These are phyloP conservation scores for Rhynchomys soricoides DNA, from an alignment of 2,113 vertebrate genomes.

Conservation along the genomic window DNA sequence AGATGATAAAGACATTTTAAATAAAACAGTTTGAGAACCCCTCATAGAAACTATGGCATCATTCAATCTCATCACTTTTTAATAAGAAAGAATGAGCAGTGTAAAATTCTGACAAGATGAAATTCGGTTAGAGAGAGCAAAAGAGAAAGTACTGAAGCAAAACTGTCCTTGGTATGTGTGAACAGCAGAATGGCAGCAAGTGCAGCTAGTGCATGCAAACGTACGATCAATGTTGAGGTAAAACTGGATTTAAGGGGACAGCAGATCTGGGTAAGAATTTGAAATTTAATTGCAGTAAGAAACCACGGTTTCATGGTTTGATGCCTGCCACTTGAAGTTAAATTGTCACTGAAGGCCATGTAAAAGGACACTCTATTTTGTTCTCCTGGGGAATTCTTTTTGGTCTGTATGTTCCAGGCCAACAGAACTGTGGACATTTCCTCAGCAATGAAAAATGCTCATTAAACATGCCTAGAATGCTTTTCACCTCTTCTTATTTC, in stretches of 20 bases:
- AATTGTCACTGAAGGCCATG: neutral
- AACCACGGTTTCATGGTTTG: neutral
- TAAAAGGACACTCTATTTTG: neutral
- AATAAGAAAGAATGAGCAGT: neutral
- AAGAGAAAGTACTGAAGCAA: neutral
- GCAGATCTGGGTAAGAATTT: neutral
- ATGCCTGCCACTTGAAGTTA: slow-evolving; percentile 4
- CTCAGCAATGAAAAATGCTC: neutral
- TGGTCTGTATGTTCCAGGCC: too few relatives aligned
- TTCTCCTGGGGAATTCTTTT: neutral
- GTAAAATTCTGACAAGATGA: neutral
- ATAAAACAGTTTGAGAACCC: neutral
- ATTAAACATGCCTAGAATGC: neutral
- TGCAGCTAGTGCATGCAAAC: neutral
- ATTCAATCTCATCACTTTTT: neutral
- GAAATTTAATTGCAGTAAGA: neutral
- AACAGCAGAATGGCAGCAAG: neutral
- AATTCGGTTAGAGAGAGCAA: neutral
- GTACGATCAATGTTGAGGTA: neutral
- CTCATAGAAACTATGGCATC: neutral
- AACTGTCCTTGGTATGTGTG: neutral
- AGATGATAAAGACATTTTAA: neutral
- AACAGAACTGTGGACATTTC: too few relatives aligned
- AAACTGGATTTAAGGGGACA: neutral
- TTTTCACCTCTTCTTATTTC: neutral